phyloP scores from a whole-genome alignment of 2,888 invertebrate species.

The Gibbula magus region DNA sequence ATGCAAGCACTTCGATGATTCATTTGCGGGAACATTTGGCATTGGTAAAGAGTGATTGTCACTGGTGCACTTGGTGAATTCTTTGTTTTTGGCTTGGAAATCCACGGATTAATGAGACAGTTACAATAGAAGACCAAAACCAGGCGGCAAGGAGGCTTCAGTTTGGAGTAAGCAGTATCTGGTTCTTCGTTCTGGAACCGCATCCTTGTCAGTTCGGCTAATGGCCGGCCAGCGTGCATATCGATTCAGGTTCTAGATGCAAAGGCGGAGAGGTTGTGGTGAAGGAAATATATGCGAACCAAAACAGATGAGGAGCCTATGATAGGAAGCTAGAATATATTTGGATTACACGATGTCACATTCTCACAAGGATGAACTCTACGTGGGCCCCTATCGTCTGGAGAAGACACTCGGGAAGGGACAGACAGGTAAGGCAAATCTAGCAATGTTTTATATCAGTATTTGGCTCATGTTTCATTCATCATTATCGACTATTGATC shows the following conservation, averaged over 20 bases:
- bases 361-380: slow-evolving; percentile 78
- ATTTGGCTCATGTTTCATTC: slow-evolving; percentile 16
- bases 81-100: slow-evolving; percentile 23
- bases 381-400: slow-evolving; percentile 98
- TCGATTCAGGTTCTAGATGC: slow-evolving; percentile 16
- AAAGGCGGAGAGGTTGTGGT: neutral
- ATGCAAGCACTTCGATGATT: slow-evolving; percentile 30
- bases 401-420: slow-evolving; percentile 99
- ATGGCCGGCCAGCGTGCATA: slow-evolving; percentile 18
- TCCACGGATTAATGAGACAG: slow-evolving; percentile 17
- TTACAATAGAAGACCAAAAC: neutral
- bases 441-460: too few relatives aligned
- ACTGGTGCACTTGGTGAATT: slow-evolving; percentile 8
- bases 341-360: slow-evolving; percentile 42
- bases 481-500: slow-evolving; percentile 5
- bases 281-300: slow-evolving; percentile 24
- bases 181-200: neutral
- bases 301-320: slow-evolving; percentile 19
- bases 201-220: slow-evolving; percentile 3
- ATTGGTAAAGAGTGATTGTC: neutral
- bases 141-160: neutral
- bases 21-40: slow-evolving; percentile 27
- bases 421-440: slow-evolving; percentile 90
- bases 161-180: neutral
- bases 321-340: slow-evolving; percentile 1